A percentile compares a stretch with the other conserved stretches of the same genome.
These are phyloP conservation scores for human DNA, from an alignment of 2,113 vertebrate genomes.

Conservation along the genomic window DNA sequence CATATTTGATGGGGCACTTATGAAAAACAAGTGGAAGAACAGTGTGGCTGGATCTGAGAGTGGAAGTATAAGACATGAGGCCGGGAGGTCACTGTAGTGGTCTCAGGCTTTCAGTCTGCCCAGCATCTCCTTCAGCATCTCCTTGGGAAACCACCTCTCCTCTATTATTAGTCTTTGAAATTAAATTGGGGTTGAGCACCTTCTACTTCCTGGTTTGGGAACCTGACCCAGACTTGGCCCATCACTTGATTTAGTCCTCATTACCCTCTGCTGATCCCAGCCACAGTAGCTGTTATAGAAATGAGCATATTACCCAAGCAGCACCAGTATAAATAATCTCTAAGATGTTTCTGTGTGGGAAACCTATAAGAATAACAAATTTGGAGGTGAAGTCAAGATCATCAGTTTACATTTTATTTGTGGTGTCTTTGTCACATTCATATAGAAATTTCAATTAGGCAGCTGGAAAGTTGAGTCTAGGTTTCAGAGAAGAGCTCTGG, in stretches of 20 bases:
- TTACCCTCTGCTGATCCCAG: neutral
- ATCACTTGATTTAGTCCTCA: neutral
- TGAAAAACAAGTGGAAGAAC: neutral
- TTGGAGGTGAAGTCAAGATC: neutral
- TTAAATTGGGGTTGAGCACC: neutral
- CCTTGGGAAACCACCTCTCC: neutral
- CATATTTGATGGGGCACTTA: neutral
- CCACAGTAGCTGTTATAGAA: neutral
- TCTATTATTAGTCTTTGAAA: neutral
- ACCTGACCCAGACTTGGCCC: neutral
- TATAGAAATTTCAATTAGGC: neutral
- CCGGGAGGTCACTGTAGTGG: rapidly evolving
- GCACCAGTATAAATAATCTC: rapidly evolving
- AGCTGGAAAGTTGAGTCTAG: neutral
- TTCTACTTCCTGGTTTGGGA: neutral
- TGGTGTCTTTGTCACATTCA: neutral
- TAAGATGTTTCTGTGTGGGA: neutral
- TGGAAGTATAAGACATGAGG: rapidly evolving
- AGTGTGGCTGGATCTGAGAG: neutral
- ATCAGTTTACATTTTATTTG: neutral
- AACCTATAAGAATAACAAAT: neutral
- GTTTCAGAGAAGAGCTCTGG: neutral
- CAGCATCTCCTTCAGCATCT: neutral
- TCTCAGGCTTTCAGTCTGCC: neutral
- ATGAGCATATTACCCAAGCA: no score